Conservation (phyloP, 2,113 vertebrate genomes). For the Odocoileus virginianus region DNA sequence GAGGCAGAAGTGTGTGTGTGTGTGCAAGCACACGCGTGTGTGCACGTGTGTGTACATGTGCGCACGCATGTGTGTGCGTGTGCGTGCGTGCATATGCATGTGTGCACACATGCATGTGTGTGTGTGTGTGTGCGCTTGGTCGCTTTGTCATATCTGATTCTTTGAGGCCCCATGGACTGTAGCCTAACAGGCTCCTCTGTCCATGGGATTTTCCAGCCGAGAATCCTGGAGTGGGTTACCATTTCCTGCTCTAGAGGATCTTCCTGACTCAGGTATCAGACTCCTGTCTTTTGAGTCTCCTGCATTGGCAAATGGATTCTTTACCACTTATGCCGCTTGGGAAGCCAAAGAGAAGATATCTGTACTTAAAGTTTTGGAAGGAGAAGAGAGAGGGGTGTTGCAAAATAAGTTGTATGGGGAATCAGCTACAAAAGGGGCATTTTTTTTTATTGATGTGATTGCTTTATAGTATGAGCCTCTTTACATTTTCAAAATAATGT, state of each 20-base stretch:
- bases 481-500: neutral
- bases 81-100: no score
- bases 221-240: neutral
- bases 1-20: neutral
- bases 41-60: no score
- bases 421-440: neutral
- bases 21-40: no score
- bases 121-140: rapidly evolving
- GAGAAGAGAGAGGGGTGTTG: no score
- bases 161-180: neutral
- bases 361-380: neutral
- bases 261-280: neutral
- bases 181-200: neutral
- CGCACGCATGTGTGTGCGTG: no score
- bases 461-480: neutral
- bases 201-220: no score
- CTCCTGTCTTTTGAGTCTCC: neutral
- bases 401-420: neutral
- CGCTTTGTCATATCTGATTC: neutral
- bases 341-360: neutral
- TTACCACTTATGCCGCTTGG: neutral
- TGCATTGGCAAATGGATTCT: neutral
- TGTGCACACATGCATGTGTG: no score
- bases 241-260: neutral
- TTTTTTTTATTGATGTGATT: neutral